phyloP scores from a whole-genome alignment of 2,888 invertebrate species.

The Nemotelus pantherinus region DNA sequence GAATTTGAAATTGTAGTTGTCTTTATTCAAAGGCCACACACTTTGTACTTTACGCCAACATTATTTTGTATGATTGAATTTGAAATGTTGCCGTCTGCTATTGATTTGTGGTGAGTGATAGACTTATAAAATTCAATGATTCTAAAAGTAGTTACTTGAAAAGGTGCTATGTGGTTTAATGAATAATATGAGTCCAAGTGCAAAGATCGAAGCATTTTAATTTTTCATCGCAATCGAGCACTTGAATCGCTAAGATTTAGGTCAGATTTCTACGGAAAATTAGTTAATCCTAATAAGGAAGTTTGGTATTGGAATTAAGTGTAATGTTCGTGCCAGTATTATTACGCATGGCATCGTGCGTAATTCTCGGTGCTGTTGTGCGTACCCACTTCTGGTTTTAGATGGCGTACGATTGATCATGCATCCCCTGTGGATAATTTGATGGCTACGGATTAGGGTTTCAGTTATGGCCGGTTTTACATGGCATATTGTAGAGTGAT shows the following conservation, averaged over 20 bases:
- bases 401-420: no score
- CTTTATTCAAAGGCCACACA: not conserved
- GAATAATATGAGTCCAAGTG: not conserved
- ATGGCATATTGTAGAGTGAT: no score
- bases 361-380: no score
- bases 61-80: not conserved
- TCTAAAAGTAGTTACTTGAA: not conserved
- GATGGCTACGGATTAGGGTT: no score
- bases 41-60: not conserved
- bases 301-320: no score
- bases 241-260: not conserved
- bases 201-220: not conserved
- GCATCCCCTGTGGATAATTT: no score
- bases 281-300: constrained; percentile 1
- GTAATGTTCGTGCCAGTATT: no score
- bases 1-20: not conserved
- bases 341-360: no score
- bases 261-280: constrained; percentile 7
- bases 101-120: no score
- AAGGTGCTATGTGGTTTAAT: not conserved
- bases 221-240: not conserved
- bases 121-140: not conserved
- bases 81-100: not conserved
- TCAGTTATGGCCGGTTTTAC: no score
- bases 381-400: no score